Conservation (phyloP, 2,797 vertebrate species). For the Aplochiton taeniatus region DNA sequence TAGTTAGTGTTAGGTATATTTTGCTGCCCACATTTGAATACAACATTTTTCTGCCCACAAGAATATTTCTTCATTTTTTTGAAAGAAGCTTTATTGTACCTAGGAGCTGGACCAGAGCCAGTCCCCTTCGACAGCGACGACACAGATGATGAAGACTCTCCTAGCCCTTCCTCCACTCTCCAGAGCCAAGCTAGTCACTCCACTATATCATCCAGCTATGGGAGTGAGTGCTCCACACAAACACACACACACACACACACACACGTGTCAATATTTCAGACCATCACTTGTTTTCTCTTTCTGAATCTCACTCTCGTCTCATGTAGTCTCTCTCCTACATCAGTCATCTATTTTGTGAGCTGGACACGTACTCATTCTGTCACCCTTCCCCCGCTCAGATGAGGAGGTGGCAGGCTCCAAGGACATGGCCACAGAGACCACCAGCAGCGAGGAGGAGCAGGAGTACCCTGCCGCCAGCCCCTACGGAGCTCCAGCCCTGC, state of each 20-base stretch:
- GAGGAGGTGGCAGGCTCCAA: slow-evolving; percentile 90
- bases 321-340: not conserved
- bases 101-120: slow-evolving; percentile 78
- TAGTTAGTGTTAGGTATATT: too few species aligned
- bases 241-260: slow-evolving; percentile 1
- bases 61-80: not conserved
- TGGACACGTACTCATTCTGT: not conserved
- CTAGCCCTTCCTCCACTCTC: slow-evolving; percentile 93
- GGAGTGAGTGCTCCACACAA: slow-evolving; percentile 81
- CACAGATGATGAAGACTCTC: slow-evolving; percentile 94
- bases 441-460: slow-evolving; percentile 96
- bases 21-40: too few species aligned
- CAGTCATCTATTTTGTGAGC: not conserved
- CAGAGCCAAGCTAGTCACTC: slow-evolving; percentile 97
- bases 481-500: slow-evolving; percentile 72
- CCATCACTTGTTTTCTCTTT: not conserved
- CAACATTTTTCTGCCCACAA: too few species aligned
- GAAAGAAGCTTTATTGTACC: not conserved
- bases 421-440: slow-evolving; percentile 88
- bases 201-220: slow-evolving; percentile 94
- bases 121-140: slow-evolving; percentile 96
- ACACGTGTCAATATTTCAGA: not conserved
- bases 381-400: slow-evolving; percentile 63
- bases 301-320: too few species aligned
- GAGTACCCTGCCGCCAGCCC: slow-evolving; percentile 83